phyloP scores from a whole-genome alignment of 1,140 invertebrate species.

The Tetragonula clypearis region DNA sequence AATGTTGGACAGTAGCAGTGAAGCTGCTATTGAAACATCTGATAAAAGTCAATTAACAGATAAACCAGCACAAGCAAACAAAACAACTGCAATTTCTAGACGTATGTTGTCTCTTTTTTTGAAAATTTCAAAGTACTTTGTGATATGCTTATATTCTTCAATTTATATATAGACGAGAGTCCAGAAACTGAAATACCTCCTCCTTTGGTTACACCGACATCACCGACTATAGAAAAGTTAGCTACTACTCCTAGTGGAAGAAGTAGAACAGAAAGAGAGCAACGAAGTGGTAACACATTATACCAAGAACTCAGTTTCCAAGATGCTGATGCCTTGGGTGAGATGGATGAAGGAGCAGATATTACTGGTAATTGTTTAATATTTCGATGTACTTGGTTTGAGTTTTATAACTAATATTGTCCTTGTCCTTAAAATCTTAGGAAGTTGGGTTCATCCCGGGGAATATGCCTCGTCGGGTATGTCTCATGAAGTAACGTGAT shows the following conservation, averaged over 20 bases:
- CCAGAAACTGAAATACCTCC: constrained; percentile 81
- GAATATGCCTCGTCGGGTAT: constrained; percentile 99
- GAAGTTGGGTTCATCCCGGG: constrained; percentile 98
- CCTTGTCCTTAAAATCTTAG: constrained; percentile 82
- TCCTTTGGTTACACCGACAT: constrained; percentile 81
- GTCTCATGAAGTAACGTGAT: constrained; percentile 66
- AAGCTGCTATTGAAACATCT: constrained; percentile 78
- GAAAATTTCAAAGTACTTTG: background rate
- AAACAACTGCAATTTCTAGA: constrained; percentile 75
- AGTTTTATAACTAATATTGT: constrained; percentile 46
- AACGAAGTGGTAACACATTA: constrained; percentile 93
- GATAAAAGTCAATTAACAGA: constrained; percentile 85
- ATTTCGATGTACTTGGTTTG: constrained; percentile 12
- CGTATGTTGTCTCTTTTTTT: constrained; percentile 65
- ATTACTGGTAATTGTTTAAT: constrained; percentile 88
- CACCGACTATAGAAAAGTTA: constrained; percentile 79
- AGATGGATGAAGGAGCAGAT: constrained; percentile 92
- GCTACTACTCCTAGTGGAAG: constrained; percentile 82
- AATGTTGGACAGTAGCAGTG: constrained; percentile 80
- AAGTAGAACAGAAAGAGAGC: constrained; percentile 93
- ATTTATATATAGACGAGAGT: constrained; percentile 74
- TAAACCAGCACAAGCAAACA: constrained; percentile 75
- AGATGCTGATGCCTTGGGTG: constrained; percentile 90
- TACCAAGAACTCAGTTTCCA: constrained; percentile 96
- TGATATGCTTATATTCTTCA: constrained; percentile 20